phyloP scores from a whole-genome alignment of 2,888 invertebrate species.

The Apotomis turbidana region DNA sequence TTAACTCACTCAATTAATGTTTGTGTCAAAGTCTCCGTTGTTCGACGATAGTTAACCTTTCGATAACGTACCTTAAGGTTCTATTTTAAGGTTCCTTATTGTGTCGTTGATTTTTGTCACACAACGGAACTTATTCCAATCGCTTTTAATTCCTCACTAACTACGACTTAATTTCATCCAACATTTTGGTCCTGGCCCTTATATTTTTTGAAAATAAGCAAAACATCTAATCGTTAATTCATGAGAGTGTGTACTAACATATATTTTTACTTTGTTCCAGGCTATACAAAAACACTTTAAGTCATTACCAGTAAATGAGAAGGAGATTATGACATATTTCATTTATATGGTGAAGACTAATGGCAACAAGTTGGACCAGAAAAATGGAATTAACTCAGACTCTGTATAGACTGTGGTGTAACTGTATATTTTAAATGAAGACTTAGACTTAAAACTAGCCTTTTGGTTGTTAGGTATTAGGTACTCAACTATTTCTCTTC shows the following conservation, averaged over 20 bases:
- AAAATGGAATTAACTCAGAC: conserved; percentile 89
- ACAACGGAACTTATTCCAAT: too few species aligned
- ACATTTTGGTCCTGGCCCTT: too few species aligned
- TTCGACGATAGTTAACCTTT: too few species aligned
- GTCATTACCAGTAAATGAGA: conserved; percentile 96
- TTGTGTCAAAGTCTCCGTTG: too few species aligned
- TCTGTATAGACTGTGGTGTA: conserved; percentile 64
- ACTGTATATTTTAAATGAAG: conserved; percentile 57
- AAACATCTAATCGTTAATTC: not conserved
- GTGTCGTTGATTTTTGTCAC: too few species aligned
- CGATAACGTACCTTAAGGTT: too few species aligned
- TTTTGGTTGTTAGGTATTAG: conserved; percentile 49
- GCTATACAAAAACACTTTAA: conserved; percentile 97
- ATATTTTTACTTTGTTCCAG: conserved; percentile 83
- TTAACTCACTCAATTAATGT: too few species aligned
- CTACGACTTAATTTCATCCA: too few species aligned
- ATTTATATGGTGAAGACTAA: conserved; percentile 98
- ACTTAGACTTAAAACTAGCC: conserved; percentile 27
- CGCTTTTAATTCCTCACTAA: too few species aligned
- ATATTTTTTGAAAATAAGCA: too few species aligned
- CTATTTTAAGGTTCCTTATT: too few species aligned
- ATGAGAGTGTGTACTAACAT: not conserved
- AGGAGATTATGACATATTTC: conserved; percentile 96
- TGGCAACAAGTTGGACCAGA: conserved; percentile 93
- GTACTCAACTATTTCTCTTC: conserved; percentile 57